Base-by-base conservation (phyloP, 2,113 vertebrate species). In the Synchiropus splendidus region DNA sequence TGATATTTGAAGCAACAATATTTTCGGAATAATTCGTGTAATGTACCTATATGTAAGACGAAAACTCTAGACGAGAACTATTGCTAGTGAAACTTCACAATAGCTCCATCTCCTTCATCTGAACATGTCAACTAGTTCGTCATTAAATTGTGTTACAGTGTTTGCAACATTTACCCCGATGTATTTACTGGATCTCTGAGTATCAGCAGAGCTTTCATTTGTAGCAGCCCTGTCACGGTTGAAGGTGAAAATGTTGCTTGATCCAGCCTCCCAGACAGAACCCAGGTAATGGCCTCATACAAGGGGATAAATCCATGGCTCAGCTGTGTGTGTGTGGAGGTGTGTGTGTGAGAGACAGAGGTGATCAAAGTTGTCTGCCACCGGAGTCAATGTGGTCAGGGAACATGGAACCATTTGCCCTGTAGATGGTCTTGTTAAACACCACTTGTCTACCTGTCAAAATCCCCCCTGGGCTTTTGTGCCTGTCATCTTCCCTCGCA, bases 401-500 rank as follows among this genome's bases (percentile, higher is more conserved):
- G 56, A 67, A 54, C 57, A 62, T 54, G 10, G 44, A 63, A 55
- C 54, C 27, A n/a, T 53, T 61, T 58, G 54, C 45, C 65, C 67
- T 45, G 48, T 36, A 60, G 62, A 74, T 67, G 67, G 52, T 45
- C 65, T 72, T 72, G 70, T 70, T 77, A 67, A 72, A 61, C 60
- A 70, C 43, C 61, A 52, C 70, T 76, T 65, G 62, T 70, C 65
- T 60, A 67, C 70, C 67, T 67, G 66, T 72, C 70, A 59, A 48
- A 69, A 55, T 63, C 60, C 64, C 62, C 39, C 38, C 36, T 55
- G 53, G 59, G 45, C 55, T 58, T 60, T 70, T 67, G 58, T 64
- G n/a, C n/a, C 50, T 45, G 62, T 64, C 62, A 51, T 12, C 36
- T 56, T 51, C 55, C 45, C 66, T 70, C 54, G 48, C 54, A 61